These are phyloP conservation scores for Luffia ferchaultella DNA, from an alignment of 2,888 invertebrate species.

Conservation along the genomic window DNA sequence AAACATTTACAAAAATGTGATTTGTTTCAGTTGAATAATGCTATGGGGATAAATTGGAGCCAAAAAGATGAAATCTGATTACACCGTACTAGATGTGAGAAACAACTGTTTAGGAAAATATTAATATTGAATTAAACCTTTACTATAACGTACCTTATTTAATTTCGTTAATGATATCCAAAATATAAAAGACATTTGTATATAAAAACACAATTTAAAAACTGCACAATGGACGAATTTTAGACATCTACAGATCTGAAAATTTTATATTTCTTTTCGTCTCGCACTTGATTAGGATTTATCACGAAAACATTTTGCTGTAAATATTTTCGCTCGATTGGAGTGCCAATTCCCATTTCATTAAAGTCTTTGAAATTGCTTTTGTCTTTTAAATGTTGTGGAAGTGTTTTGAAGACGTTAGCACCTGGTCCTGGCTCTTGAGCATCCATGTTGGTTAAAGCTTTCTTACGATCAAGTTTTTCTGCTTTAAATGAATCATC, in stretches of 20 bases:
- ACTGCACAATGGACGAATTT: too few species aligned
- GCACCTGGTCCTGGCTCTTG: constrained; percentile 16
- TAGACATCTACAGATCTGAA: constrained; percentile 30
- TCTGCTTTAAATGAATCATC: constrained; percentile 26
- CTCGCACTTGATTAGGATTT: constrained; percentile 22
- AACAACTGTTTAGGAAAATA: too few species aligned
- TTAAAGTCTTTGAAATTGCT: too few species aligned
- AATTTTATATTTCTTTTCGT: constrained; percentile 45
- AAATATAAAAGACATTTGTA: not conserved
- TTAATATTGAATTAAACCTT: too few species aligned
- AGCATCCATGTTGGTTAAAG: constrained; percentile 28
- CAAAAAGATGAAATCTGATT: too few species aligned
- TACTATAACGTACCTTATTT: not conserved
- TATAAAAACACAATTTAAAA: not conserved
- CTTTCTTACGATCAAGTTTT: constrained; percentile 31
- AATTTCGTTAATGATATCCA: not conserved
- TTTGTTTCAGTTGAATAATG: too few species aligned
- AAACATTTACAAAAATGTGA: too few species aligned
- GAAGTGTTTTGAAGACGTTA: not conserved
- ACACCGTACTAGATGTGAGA: too few species aligned
- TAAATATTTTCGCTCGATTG: not conserved
- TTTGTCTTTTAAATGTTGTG: not conserved
- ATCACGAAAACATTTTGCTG: not conserved
- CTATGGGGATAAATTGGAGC: too few species aligned
- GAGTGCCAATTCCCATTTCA: not conserved